Base-by-base conservation (phyloP, 1,140 invertebrate species). In the Bacillus rossius region DNA sequence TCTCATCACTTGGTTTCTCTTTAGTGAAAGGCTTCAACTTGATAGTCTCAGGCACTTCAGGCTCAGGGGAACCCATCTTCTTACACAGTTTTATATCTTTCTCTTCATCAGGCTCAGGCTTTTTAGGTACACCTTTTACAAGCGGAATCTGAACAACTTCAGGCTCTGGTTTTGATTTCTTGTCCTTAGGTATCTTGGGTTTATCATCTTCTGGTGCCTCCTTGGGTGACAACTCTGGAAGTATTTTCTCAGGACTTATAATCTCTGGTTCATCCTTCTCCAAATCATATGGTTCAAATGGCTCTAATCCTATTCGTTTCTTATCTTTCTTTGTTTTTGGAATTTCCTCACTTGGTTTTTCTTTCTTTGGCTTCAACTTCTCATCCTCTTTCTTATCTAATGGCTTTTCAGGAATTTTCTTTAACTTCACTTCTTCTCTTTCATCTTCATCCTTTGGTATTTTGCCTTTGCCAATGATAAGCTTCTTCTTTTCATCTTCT, bases 51-150 rank as follows among this genome's bases (percentile, higher is more conserved):
- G 61, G 57, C 4, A 26, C 26, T 48, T 61, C 61, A 13, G 37
- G 5, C 19, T 61, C 57, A 38, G 53, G 20, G 23, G 50, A 42
- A 17, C 42, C 40, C 22, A 53, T 17, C 29, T 62, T 61, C 16
- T 58, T 45, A 8, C 16, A 26, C 13, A 58, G 38, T 23, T 14
- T 81, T 5, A 84, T 65, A 47, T 79, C 72, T 10, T 60, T 57
- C 41, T 66, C 48, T 54, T 56, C 16, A 55, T 59, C 52, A 29
- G 74, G 69, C 63, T 77, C 73, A 19, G 69, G 56, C 45, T 75
- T 69, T 63, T 83, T 82, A 1, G 83, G 81, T 57, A 70, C 67
- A 2, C 81, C 81, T 34, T 77, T 77, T 49, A 76, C 68, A 19
- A 83, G 65, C 17, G 75, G 73, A 14, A 53, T 55, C 43, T 55